Conservation (phyloP, 1,140 invertebrate species). For the Harlomillsia oculata region DNA sequence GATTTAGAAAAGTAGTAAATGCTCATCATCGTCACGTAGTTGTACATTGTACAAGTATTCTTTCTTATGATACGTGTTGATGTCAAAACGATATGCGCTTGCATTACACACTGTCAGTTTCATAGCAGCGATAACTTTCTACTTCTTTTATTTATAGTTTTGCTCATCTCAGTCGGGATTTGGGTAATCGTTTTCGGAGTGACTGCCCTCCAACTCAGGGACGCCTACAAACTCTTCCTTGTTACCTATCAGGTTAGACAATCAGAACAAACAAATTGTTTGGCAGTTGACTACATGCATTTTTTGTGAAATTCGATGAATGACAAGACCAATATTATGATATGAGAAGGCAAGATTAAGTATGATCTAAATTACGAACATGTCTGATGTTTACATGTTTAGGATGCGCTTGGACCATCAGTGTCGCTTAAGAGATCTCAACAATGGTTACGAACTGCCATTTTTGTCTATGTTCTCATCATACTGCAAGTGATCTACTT, state of each 20-base stretch:
- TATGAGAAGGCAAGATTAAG: not conserved
- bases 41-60: not conserved
- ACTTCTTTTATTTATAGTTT: conserved; percentile 17
- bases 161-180: conserved; percentile 8
- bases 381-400: not conserved
- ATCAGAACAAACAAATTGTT: not conserved
- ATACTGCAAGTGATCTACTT: conserved; percentile 18
- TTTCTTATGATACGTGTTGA: not conserved
- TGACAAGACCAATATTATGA: not conserved
- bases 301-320: not conserved
- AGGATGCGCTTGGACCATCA: conserved; percentile 21
- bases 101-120: conserved; percentile 1
- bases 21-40: no score
- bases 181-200: conserved; percentile 15
- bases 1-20: not conserved
- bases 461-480: conserved; percentile 7
- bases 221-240: conserved; percentile 22
- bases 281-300: not conserved
- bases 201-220: conserved; percentile 7
- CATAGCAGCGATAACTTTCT: not conserved
- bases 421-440: conserved; percentile 13
- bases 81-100: not conserved
- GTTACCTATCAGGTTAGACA: conserved; percentile 16
- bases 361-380: not conserved
- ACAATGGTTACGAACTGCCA: conserved; percentile 9